Evolutionary conservation across 2,797 vertebrate genomes (phyloP).

Genomic region (Fistularia tabacaria): DNA sequence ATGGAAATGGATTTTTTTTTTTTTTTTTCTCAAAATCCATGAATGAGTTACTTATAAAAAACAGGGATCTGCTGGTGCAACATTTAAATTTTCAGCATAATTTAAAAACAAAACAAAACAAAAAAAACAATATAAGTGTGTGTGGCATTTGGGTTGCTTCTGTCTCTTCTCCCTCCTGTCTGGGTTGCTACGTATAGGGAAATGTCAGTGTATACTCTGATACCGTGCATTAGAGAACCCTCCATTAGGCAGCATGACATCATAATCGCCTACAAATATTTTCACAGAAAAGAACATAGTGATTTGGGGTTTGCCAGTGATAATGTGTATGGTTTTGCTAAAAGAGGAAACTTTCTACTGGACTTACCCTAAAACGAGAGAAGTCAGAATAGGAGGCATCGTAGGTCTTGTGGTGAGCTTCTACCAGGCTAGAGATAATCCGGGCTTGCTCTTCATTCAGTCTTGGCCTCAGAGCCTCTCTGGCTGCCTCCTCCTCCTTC

Average conservation of each 20-base stretch:
- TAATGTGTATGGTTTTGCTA: slow-evolving; percentile 11
- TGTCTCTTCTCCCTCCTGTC: slow-evolving; percentile 1
- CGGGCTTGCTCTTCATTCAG: slow-evolving; percentile 86
- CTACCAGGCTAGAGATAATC: slow-evolving; percentile 85
- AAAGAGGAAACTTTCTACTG: slow-evolving; percentile 3
- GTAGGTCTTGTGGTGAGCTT: slow-evolving; percentile 93
- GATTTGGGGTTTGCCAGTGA: neutral
- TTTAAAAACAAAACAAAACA: no score
- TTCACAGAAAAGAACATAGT: slow-evolving; percentile 3
- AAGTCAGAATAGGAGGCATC: slow-evolving; percentile 93
- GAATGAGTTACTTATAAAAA: no score
- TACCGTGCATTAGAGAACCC: neutral
- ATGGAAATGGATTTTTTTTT: no score
- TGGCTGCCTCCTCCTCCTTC: slow-evolving; percentile 90
- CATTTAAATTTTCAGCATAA: no score
- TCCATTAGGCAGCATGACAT: slow-evolving; percentile 5
- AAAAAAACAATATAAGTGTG: no score
- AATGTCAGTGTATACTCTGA: neutral
- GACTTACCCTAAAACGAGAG: slow-evolving; percentile 83
- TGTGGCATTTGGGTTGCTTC: neutral
- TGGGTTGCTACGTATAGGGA: neutral
- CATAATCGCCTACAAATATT: slow-evolving; percentile 16
- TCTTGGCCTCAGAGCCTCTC: slow-evolving; percentile 85
- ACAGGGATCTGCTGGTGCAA: no score
- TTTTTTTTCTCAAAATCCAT: no score